These are phyloP conservation scores for Hemibagrus wyckioides DNA, from an alignment of 2,113 vertebrate species.

Conservation along the genomic window DNA sequence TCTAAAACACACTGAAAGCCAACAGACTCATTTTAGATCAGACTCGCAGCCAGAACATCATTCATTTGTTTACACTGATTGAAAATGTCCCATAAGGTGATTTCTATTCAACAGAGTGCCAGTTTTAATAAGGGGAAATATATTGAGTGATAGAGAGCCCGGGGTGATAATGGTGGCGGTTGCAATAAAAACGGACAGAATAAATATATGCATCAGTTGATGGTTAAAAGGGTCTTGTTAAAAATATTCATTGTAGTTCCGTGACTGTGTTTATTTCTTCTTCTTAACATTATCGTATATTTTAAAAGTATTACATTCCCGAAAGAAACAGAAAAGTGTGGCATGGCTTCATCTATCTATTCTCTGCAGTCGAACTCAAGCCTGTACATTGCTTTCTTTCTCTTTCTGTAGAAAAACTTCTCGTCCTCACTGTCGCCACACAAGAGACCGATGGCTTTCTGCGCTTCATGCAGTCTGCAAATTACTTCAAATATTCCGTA, in stretches of 20 bases:
- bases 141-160: too few relatives aligned
- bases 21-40: too few relatives aligned
- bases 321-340: background rate
- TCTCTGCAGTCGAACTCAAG: too few relatives aligned
- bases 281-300: background rate
- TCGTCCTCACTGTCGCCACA: constrained; percentile 92
- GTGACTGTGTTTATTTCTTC: background rate
- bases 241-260: background rate
- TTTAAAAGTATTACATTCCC: background rate
- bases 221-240: background rate
- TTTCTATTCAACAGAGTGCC: too few relatives aligned
- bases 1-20: too few relatives aligned
- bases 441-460: constrained; percentile 90
- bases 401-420: constrained; percentile 82
- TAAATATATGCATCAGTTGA: background rate
- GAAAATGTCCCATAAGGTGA: too few relatives aligned
- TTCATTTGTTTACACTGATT: too few relatives aligned
- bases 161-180: too few relatives aligned
- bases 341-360: too few relatives aligned
- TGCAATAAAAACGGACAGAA: background rate
- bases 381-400: background rate
- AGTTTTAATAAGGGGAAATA: background rate
- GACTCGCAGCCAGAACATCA: too few relatives aligned
- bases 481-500: constrained; percentile 92
- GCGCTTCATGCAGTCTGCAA: constrained; percentile 90